Conservation (phyloP, 2,797 vertebrate genomes). For the Brotula barbata region DNA sequence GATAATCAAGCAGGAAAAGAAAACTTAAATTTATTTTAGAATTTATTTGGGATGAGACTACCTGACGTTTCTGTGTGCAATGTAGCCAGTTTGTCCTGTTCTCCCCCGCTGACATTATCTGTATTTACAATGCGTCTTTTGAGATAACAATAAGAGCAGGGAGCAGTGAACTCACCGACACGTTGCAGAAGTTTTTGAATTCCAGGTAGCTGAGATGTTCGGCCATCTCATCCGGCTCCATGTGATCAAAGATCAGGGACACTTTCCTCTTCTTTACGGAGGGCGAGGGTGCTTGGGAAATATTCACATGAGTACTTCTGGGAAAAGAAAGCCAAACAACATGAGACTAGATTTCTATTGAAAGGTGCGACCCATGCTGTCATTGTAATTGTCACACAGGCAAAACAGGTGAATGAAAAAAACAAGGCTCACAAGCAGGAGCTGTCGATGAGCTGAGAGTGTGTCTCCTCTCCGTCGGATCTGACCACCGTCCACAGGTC, state of each 20-base stretch:
- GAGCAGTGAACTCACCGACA: slow-evolving; percentile 78
- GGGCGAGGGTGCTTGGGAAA: slow-evolving; percentile 77
- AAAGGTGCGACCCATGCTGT: neutral
- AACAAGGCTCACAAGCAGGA: slow-evolving; percentile 80
- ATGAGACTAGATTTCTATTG: slow-evolving; percentile 24
- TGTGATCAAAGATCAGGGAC: slow-evolving; percentile 91
- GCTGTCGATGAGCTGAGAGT: slow-evolving; percentile 77
- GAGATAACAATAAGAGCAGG: no score
- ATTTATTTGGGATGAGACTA: no score
- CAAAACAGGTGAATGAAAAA: slow-evolving; percentile 1
- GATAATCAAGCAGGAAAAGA: no score
- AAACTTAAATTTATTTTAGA: no score
- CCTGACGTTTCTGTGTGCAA: no score
- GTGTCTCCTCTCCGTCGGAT: slow-evolving; percentile 73
- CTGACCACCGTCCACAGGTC: slow-evolving; percentile 84
- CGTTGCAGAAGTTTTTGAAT: slow-evolving; percentile 89
- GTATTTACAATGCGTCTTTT: no score
- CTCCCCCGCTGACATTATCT: no score
- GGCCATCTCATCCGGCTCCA: slow-evolving; percentile 88
- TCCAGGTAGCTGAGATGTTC: slow-evolving; percentile 91
- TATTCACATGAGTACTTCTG: slow-evolving; percentile 69
- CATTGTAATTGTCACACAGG: neutral
- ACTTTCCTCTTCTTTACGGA: slow-evolving; percentile 92
- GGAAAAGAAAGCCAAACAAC: slow-evolving; percentile 14
- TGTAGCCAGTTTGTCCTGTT: no score